Conservation (phyloP, 2,888 invertebrate genomes). For the Perizoma flavofasciatum region DNA sequence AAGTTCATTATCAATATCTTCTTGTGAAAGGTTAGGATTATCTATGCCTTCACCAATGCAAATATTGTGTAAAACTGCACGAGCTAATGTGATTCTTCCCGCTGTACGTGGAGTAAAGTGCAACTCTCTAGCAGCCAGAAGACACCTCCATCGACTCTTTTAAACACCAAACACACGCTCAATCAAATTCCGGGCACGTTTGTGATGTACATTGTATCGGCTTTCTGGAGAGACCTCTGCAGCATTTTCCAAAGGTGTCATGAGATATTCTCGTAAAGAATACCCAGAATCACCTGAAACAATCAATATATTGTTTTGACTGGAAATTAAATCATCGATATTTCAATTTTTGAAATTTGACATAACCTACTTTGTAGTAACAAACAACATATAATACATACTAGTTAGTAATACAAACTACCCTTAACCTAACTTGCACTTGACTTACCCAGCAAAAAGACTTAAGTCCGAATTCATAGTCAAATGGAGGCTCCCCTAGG, state of each 20-base stretch:
- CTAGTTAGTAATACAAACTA: no score
- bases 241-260: conserved; percentile 1
- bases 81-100: background rate
- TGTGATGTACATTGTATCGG: background rate
- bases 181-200: background rate
- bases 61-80: background rate
- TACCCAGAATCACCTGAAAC: background rate
- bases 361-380: no score
- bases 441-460: no score
- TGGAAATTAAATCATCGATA: no score
- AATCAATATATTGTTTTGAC: no score
- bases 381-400: no score
- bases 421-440: no score
- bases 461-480: no score
- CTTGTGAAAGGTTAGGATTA: background rate
- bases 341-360: no score
- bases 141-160: background rate
- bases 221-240: background rate
- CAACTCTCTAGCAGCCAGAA: background rate
- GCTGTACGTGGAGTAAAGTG: background rate
- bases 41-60: background rate
- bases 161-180: background rate
- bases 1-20: no score
- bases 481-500: no score
- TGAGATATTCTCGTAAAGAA: background rate